Evolutionary conservation across 2,888 invertebrate genomes (phyloP), one percentile per base, ranked within the genome.

Genomic region (Leptothorax acervorum): DNA sequence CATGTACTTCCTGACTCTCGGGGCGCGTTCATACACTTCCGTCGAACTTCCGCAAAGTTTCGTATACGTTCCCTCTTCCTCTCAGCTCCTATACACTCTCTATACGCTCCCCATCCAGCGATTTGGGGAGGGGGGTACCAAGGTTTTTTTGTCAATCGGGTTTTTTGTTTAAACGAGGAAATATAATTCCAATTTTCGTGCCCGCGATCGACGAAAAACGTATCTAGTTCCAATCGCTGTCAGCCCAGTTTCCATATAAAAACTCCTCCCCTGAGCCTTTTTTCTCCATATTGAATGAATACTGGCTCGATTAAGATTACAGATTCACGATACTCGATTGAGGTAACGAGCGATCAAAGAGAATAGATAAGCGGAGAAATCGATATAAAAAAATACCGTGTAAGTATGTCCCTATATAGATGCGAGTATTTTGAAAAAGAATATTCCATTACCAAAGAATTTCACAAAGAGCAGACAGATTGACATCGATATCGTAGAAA

Each of bases 1-100:
- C 60, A 39, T 73, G 60, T 60, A 81, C 60, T 81, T 73, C 74
- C 74, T 74, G 79, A 81, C 79, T 81, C 60, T 74, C 60, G 60
- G 74, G 42, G 12, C 79, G 79, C 73, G 73, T 79, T 74, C 74
- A 39, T 74, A 74, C 79, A 81, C 60, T 81, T 81, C 74, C 75
- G 48, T 28, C 60, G 5, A 81, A 81, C 79, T 79, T 60, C 35
- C 79, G 74, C 57, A 23, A 45, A 55, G 28, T 70, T 70, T 23
- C 55, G 31, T 78, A 18, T 66, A 57, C 70, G 1, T 15, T 74
- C 28, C 11, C 31, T 15, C 55, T 31, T 23, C 39, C 70, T 15
- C 11, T 28, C 39, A 12, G 11, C 9, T 55, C 18, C 51, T 48
- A 48, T 15, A 48, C 48, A 5, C 48, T 48, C 48, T 48, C 23